phyloP scores from a whole-genome alignment of 37 sponge, comb jelly and placozoan species.

The Amphimedon queenslandica region DNA sequence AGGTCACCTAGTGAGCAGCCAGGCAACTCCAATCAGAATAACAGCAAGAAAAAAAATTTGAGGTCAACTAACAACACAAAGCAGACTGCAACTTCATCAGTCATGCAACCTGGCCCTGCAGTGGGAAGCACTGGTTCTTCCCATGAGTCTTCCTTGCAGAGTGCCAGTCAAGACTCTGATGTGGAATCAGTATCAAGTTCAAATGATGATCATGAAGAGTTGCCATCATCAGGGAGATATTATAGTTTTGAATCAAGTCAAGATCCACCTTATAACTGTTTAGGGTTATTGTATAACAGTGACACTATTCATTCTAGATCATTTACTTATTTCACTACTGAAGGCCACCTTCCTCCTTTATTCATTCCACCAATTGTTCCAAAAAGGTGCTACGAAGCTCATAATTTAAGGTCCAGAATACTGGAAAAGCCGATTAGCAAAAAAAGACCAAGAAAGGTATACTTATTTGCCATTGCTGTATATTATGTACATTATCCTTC shows the following conservation, averaged over 20 bases:
- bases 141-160: no score
- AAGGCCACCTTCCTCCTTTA: background rate
- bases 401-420: background rate
- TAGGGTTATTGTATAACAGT: conserved; percentile 38
- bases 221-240: no score
- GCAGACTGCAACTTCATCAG: no score
- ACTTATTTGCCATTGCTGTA: background rate
- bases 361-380: conserved; percentile 31
- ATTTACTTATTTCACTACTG: background rate
- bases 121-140: no score
- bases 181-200: background rate
- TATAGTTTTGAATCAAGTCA: no score
- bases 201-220: no score
- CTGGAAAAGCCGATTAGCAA: background rate
- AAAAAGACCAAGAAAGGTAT: background rate
- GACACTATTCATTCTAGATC: conserved; percentile 17
- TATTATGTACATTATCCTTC: background rate
- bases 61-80: no score
- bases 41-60: conserved; percentile 2
- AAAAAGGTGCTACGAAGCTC: background rate
- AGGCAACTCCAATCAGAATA: background rate
- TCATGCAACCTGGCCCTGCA: no score
- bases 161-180: no score
- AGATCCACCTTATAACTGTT: conserved; percentile 2
- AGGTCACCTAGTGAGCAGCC: background rate